Evolutionary conservation across 2,797 vertebrate species (phyloP), one percentile per base, ranked within the genome.

Genomic region (Cuniculus paca): DNA sequence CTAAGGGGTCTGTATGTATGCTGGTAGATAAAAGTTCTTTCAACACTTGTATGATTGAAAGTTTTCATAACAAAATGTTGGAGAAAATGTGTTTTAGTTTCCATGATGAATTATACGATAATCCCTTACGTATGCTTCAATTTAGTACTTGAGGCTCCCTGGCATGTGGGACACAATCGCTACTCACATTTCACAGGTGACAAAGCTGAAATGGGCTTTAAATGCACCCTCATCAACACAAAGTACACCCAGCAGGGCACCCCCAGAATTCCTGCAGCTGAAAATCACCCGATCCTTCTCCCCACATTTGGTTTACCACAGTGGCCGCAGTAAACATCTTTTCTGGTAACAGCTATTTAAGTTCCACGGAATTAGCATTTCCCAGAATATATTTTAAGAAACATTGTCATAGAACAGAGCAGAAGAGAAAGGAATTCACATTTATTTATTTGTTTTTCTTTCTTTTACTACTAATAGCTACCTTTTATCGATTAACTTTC

Each of bases 371-470:
- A 87, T 84, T 92, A 82, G 26, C 45, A 14, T 88, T 97, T 96
- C 63, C 70, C 39, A 86, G 91, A 91, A 95, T 61, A 68, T 34
- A 86, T 94, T 94, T 96, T 89, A 93, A 63, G 60, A 91, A 96
- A 80, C 26, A 61, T 3, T 58, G 39, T 4, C 36, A 61, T 31
- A 54, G 54, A 95, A 50, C 2, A 78, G 39, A 70, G 36, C 13
- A 77, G 20, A 68, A 39, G 42, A 39, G 8, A 36, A 79, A 92
- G 45, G 13, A 88, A 45, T 1, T 75, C 31, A 74, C 58, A 26
- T 48, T 75, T 93, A 75, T 87, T 94, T 87, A 77, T 77, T 88
- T 90, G 20, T 58, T 16, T 75, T 65, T 68, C 16, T 20, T 94
- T 94, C 89, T 95, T 90, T 91, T 78, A 26, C 26, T 60, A 61